Base-by-base conservation (phyloP, 2,888 invertebrate genomes). In the Chrysopilus asiliformis region DNA sequence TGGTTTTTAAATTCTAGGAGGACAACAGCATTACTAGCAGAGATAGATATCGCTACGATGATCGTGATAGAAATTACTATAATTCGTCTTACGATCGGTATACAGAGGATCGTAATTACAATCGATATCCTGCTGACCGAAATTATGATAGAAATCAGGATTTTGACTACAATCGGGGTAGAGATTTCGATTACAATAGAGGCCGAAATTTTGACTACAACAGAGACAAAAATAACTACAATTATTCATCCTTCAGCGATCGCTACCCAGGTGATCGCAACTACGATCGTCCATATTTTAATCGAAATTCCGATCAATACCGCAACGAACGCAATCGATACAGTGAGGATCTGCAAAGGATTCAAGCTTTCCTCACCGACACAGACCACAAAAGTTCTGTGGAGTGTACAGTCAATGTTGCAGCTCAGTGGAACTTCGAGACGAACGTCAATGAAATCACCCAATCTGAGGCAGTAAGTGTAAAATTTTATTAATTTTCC, bases 371-470 rank as follows among this genome's bases (percentile, higher is more conserved):
- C 27, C 56, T 86, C 43, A 69, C 74, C 28, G 76, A 78, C 41
- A 68, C 83, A 17, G 86, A 86, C 55, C 71, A 77, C 19, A 74
- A 79, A 51, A 76, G 83, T 8, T 78, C 84, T 0, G 75, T 79
- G 54, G 79, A 83, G 58, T 87, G 86, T 52, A 82, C 82, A 1
- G 77, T 76, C 34, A 86, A 86, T 57, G 86, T 87, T n/a, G 79
- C 75, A 0, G 82, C 84, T 2, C 87, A 87, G 53, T 87, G 87
- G 87, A 78, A 79, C 56, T 87, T 85, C 53, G 86, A 87, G 61
- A 86, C 86, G 4, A 79, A 86, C 53, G 83, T 86, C 25, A 85
- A 83, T 60, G 81, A 83, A 57, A 75, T 70, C 31, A 81, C 82
- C 2, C 86, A 87, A 62, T 66, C 81, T 47, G 78, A 82, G 52